phyloP scores from a whole-genome alignment of 2,113 vertebrate genomes.

The Syngnathus typhle region DNA sequence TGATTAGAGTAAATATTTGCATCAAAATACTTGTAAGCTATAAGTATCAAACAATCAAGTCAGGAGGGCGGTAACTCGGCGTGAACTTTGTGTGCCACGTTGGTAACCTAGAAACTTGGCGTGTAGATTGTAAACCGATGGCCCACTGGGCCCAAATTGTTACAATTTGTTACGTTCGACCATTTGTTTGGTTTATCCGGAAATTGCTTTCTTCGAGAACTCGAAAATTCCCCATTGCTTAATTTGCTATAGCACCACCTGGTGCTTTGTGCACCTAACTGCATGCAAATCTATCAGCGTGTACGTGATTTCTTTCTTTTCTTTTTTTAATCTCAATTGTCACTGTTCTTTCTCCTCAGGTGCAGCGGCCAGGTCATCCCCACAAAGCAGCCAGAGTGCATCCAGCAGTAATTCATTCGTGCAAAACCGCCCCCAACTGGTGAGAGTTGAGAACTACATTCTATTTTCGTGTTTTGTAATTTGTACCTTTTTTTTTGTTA shows the following conservation, averaged over 20 bases:
- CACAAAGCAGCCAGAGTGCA: constrained; percentile 45
- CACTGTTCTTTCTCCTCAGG: constrained; percentile 31
- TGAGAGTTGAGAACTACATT: constrained; percentile 33
- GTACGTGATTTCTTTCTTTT: neutral
- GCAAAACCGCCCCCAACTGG: constrained; percentile 66
- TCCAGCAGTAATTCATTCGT: constrained; percentile 48
- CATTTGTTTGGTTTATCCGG: neutral
- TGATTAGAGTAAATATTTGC: no score
- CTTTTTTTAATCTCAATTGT: constrained; percentile 1
- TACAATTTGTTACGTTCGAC: neutral
- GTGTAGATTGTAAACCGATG: no score
- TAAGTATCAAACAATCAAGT: no score
- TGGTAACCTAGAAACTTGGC: no score
- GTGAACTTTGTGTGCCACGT: no score
- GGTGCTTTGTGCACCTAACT: neutral
- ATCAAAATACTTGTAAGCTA: no score
- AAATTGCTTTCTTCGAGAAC: neutral
- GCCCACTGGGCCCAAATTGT: no score
- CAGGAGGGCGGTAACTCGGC: no score
- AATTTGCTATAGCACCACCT: neutral
- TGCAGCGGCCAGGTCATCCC: constrained; percentile 53
- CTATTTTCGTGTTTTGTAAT: neutral
- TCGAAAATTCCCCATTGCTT: neutral
- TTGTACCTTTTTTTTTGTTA: no score
- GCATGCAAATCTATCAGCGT: neutral